phyloP scores from a whole-genome alignment of 2,797 vertebrate species.

The Oreonectes daqikongensis region DNA sequence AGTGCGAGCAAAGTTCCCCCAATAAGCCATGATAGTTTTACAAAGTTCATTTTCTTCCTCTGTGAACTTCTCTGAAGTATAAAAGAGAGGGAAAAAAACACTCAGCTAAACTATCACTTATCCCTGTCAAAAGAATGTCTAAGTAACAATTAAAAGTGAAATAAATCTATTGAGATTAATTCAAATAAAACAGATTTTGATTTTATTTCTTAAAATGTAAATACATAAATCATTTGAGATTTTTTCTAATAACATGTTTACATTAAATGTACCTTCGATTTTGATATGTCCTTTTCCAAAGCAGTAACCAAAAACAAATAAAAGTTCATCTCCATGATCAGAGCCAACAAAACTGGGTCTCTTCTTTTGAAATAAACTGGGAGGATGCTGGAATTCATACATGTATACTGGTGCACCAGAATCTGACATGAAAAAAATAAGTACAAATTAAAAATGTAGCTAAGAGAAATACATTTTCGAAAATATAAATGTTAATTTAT shows the following conservation, averaged over 20 bases:
- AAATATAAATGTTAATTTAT: too few relatives aligned
- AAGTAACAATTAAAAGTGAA: too few relatives aligned
- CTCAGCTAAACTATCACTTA: not conserved
- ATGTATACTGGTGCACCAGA: conserved; percentile 73
- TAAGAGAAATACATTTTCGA: not conserved
- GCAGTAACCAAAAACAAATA: conserved; percentile 72
- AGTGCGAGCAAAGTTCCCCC: conserved; percentile 83
- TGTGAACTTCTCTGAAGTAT: conserved; percentile 54
- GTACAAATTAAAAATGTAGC: not conserved
- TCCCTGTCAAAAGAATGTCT: not conserved
- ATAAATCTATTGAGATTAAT: not conserved
- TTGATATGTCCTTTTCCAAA: conserved; percentile 55
- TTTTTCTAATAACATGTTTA: not conserved
- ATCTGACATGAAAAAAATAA: conserved; percentile 56
- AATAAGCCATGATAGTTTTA: conserved; percentile 78
- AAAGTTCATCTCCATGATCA: conserved; percentile 74
- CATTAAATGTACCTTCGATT: conserved; percentile 33
- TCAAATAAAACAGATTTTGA: not conserved
- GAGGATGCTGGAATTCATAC: conserved; percentile 76
- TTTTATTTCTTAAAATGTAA: too few relatives aligned
- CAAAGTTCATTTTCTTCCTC: conserved; percentile 75
- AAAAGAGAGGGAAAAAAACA: not conserved
- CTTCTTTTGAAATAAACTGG: conserved; percentile 41
- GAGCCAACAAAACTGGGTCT: conserved; percentile 73
- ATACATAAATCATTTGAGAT: too few relatives aligned